Evolutionary conservation across 1,140 invertebrate genomes (phyloP).

Genomic region (Drosophila nikananu): DNA sequence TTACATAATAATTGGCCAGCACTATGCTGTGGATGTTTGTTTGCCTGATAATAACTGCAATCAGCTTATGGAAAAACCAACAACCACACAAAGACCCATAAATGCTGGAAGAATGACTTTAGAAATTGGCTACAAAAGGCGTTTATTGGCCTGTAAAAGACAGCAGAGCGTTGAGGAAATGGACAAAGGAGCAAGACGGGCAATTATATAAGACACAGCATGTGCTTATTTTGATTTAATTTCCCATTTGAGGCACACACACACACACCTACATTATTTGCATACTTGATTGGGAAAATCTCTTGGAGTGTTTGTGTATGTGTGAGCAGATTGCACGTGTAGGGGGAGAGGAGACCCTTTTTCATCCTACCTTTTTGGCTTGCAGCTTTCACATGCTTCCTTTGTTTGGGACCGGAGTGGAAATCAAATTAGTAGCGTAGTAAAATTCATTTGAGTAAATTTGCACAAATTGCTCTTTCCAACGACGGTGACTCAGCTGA

Average conservation of each 20-base stretch:
- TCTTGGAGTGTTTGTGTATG: constrained; percentile 13
- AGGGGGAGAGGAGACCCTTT: neutral
- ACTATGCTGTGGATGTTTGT: constrained; percentile 46
- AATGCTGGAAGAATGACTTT: constrained; percentile 23
- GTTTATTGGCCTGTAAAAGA: constrained; percentile 45
- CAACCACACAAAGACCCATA: constrained; percentile 20
- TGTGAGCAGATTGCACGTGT: neutral
- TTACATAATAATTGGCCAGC: constrained; percentile 78
- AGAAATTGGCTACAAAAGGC: constrained; percentile 66
- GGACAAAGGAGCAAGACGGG: constrained; percentile 43
- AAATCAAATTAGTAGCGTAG: constrained; percentile 72
- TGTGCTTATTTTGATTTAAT: constrained; percentile 82
- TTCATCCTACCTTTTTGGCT: constrained; percentile 29
- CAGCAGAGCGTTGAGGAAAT: constrained; percentile 22
- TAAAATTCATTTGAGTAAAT: constrained; percentile 67
- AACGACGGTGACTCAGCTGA: constrained; percentile 18
- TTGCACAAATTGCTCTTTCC: constrained; percentile 59
- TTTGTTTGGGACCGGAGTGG: constrained; percentile 42
- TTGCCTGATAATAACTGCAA: constrained; percentile 68
- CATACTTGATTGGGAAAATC: constrained; percentile 80
- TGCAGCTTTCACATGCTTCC: constrained; percentile 31
- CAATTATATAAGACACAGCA: constrained; percentile 66
- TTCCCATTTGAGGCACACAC: constrained; percentile 65
- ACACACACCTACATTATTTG: constrained; percentile 63
- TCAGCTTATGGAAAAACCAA: constrained; percentile 61